These are phyloP conservation scores for Threskiornis aethiopicus DNA, from an alignment of 2,797 vertebrate genomes.

Conservation along the genomic window DNA sequence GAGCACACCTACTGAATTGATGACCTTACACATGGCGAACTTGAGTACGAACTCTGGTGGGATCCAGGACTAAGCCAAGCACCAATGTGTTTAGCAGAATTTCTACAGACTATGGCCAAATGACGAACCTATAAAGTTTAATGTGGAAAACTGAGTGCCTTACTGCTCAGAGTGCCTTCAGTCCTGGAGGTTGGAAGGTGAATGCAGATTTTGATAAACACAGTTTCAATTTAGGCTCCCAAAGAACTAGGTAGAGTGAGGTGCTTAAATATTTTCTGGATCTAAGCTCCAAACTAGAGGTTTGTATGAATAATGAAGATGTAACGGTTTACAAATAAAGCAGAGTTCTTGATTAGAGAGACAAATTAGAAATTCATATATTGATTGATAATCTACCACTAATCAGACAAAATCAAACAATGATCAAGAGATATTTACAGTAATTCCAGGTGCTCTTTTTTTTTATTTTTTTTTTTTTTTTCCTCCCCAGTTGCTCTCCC, in stretches of 20 bases:
- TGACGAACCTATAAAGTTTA: background rate
- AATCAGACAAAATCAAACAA: background rate
- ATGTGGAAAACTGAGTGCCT: background rate
- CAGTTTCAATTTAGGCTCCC: background rate
- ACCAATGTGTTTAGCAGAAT: background rate
- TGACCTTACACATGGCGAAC: background rate
- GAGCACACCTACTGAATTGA: background rate
- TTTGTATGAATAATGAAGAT: background rate
- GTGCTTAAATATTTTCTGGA: background rate
- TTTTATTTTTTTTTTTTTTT: background rate
- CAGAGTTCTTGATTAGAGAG: background rate
- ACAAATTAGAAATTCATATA: background rate
- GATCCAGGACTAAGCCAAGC: background rate
- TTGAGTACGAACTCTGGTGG: background rate
- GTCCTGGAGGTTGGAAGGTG: background rate
- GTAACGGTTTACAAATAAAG: background rate
- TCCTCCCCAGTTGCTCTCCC: background rate
- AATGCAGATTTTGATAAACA: background rate
- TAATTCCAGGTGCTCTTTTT: background rate
- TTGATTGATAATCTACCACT: background rate
- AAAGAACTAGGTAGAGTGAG: background rate
- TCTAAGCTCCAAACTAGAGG: background rate
- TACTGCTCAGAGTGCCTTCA: background rate
- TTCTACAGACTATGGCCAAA: background rate
- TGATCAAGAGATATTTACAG: background rate